phyloP scores from a whole-genome alignment of 1,140 invertebrate species.

The Lineus longissimus region DNA sequence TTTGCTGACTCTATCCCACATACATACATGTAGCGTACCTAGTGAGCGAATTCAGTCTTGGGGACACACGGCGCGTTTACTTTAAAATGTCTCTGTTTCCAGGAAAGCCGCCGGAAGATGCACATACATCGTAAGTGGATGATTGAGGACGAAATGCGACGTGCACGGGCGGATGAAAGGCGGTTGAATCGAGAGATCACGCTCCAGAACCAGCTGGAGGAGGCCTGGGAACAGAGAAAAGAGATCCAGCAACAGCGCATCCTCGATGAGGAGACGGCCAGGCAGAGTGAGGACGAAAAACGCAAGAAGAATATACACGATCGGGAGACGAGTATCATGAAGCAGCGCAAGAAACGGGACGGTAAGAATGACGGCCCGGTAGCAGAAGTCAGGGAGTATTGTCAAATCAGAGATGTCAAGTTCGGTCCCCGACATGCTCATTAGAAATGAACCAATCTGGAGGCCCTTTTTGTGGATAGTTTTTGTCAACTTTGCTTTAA shows the following conservation, averaged over 20 bases:
- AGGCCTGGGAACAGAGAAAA: not conserved
- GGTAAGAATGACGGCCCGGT: too few species aligned
- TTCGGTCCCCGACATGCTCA: too few species aligned
- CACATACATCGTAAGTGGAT: not conserved
- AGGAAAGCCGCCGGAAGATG: not conserved
- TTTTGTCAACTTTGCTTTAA: too few species aligned
- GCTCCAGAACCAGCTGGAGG: not conserved
- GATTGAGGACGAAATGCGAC: not conserved
- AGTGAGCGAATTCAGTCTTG: too few species aligned
- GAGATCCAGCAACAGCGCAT: not conserved
- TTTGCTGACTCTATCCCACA: too few species aligned
- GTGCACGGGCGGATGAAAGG: not conserved
- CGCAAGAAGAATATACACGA: not conserved
- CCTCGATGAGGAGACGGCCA: not conserved
- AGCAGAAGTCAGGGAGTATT: too few species aligned
- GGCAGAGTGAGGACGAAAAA: not conserved
- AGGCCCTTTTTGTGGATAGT: too few species aligned
- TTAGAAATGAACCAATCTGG: too few species aligned
- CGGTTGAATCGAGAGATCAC: not conserved
- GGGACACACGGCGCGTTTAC: too few species aligned
- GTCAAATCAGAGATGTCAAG: too few species aligned
- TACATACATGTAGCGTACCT: too few species aligned
- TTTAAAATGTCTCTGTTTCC: too few species aligned
- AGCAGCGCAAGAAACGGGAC: not conserved
- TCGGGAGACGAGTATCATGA: not conserved